Evolutionary conservation across 2,888 invertebrate species (phyloP).

Genomic region (Spodoptera picta): DNA sequence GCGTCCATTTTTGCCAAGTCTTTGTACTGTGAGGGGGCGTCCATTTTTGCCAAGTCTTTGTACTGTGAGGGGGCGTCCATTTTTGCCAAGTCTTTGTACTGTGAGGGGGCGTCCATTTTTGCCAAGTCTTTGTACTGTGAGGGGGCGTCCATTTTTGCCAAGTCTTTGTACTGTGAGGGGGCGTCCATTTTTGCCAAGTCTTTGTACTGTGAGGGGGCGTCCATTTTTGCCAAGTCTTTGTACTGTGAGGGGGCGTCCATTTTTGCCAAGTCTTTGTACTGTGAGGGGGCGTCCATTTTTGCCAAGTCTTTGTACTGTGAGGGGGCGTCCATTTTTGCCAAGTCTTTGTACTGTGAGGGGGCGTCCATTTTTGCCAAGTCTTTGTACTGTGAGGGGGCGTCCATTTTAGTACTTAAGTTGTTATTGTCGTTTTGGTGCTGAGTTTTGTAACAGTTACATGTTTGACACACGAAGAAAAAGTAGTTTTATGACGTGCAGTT

Average conservation of each 20-base stretch:
- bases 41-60: slow-evolving; percentile 17
- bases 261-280: slow-evolving; percentile 13
- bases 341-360: slow-evolving; percentile 3
- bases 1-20: slow-evolving; percentile 11
- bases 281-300: slow-evolving; percentile 1
- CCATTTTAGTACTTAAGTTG: slow-evolving; percentile 3
- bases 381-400: background rate
- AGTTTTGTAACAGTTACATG: slow-evolving; percentile 1
- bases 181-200: slow-evolving; percentile 11
- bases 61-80: background rate
- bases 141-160: slow-evolving; percentile 6
- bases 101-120: slow-evolving; percentile 1
- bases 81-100: slow-evolving; percentile 13
- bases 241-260: background rate
- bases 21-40: background rate
- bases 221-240: slow-evolving; percentile 17
- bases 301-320: slow-evolving; percentile 6
- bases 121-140: slow-evolving; percentile 6
- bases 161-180: slow-evolving; percentile 3
- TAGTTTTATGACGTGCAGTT: too few relatives aligned
- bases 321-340: slow-evolving; percentile 6
- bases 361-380: slow-evolving; percentile 11
- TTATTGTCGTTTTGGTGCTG: background rate
- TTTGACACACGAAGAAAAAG: background rate
- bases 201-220: background rate